These are phyloP conservation scores for Drosophila arawakana DNA, from an alignment of 1,140 invertebrate genomes.

Conservation along the genomic window DNA sequence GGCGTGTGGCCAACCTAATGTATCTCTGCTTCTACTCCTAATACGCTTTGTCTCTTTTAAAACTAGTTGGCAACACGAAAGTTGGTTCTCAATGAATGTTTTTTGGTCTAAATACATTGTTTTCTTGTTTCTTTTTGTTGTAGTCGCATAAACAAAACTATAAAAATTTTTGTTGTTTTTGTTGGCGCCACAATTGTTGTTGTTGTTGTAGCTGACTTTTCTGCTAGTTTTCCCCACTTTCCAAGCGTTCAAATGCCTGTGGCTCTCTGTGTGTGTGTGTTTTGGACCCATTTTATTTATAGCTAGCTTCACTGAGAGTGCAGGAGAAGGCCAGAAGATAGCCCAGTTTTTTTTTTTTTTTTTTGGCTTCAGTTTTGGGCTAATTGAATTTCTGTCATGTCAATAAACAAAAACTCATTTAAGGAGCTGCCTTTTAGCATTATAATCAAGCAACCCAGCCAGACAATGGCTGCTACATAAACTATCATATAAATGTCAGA, in stretches of 20 bases:
- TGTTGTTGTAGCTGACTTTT: constrained; percentile 16
- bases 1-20: constrained; percentile 6
- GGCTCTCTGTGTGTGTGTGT: constrained; percentile 12
- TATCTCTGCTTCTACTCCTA: background rate
- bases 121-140: constrained; percentile 48
- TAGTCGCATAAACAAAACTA: constrained; percentile 75
- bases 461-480: constrained; percentile 6
- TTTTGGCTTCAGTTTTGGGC: constrained; percentile 31
- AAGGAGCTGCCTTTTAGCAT: background rate
- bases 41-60: background rate
- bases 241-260: constrained; percentile 27
- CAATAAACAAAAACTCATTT: constrained; percentile 36
- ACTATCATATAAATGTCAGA: constrained; percentile 1
- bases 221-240: constrained; percentile 6
- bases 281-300: constrained; percentile 73
- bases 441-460: constrained; percentile 1
- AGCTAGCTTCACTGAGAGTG: constrained; percentile 36
- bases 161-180: constrained; percentile 55
- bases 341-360: constrained; percentile 6
- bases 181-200: constrained; percentile 62
- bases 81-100: constrained; percentile 42
- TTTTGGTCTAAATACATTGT: constrained; percentile 27
- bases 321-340: background rate
- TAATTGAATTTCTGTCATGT: constrained; percentile 58
- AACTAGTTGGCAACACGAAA: constrained; percentile 26